These are phyloP conservation scores for Caloenas nicobarica DNA, from an alignment of 2,113 vertebrate species.

Conservation along the genomic window DNA sequence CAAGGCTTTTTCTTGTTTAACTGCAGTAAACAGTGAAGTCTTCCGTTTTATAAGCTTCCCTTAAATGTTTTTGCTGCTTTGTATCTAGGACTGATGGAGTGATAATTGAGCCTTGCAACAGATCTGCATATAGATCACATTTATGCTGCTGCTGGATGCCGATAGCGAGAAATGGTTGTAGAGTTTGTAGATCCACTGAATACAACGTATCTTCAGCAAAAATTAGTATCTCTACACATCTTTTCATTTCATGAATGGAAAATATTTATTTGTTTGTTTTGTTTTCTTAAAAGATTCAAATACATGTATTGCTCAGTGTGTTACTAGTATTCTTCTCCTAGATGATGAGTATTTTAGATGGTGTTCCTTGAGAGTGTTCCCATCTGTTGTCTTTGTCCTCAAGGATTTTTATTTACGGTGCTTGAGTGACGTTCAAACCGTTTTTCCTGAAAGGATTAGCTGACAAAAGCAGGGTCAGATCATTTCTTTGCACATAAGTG, in stretches of 20 bases:
- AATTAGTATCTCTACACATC: not conserved
- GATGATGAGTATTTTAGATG: not conserved
- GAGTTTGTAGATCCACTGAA: no score
- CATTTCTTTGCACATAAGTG: not conserved
- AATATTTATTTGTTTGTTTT: not conserved
- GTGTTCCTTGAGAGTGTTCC: not conserved
- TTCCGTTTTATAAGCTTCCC: not conserved
- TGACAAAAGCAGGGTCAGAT: constrained; percentile 44
- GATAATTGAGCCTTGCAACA: not conserved
- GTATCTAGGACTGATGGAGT: not conserved
- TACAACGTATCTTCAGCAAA: not conserved
- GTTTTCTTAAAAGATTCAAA: not conserved
- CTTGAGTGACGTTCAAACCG: not conserved
- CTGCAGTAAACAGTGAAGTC: not conserved
- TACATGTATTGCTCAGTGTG: not conserved
- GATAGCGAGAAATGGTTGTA: not conserved
- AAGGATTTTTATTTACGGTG: constrained; percentile 33
- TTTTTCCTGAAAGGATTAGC: constrained; percentile 24
- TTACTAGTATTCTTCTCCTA: not conserved
- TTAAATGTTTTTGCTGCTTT: not conserved
- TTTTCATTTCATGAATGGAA: not conserved
- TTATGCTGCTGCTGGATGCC: not conserved
- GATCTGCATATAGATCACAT: fast-evolving
- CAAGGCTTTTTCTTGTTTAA: not conserved
- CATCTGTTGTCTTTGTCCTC: constrained; percentile 39